Evolutionary conservation across 1,140 invertebrate species (phyloP).

Genomic region (Lordiphosa clarofinis): DNA sequence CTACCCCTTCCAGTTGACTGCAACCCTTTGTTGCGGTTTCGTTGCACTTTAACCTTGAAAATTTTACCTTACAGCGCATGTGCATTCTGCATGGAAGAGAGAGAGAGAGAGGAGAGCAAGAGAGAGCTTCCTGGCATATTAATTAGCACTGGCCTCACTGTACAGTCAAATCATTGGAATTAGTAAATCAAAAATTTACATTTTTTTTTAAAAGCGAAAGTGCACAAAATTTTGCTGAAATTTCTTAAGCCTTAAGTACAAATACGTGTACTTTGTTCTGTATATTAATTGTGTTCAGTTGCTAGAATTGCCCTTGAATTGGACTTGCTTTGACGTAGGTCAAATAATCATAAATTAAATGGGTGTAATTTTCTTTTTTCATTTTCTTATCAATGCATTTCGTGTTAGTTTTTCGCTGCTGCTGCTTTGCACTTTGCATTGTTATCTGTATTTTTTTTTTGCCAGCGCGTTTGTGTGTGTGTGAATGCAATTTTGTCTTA

Average conservation of each 20-base stretch:
- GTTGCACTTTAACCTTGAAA: constrained; percentile 79
- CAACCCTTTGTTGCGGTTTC: constrained; percentile 56
- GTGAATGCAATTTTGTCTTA: constrained; percentile 42
- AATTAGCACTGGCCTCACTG: constrained; percentile 7
- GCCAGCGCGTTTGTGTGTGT: neutral
- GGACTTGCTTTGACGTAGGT: constrained; percentile 47
- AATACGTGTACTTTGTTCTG: too few species aligned
- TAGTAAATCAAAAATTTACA: constrained; percentile 30
- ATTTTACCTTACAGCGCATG: constrained; percentile 61
- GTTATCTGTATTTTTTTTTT: constrained; percentile 36
- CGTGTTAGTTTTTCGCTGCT: constrained; percentile 40
- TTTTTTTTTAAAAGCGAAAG: constrained; percentile 61
- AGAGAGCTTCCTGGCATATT: constrained; percentile 2
- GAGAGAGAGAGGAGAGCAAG: neutral
- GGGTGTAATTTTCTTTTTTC: constrained; percentile 8
- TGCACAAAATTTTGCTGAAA: constrained; percentile 47
- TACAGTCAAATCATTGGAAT: constrained; percentile 29
- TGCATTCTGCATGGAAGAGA: constrained; percentile 10
- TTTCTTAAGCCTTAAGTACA: too few species aligned
- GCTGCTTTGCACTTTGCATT: constrained; percentile 44
- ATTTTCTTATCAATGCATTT: constrained; percentile 52
- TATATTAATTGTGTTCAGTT: constrained; percentile 13
- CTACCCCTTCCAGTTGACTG: neutral
- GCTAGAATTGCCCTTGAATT: constrained; percentile 10
- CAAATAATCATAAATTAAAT: constrained; percentile 49